These are phyloP conservation scores for Brachionichthys hirsutus DNA, from an alignment of 2,113 vertebrate genomes.

Conservation along the genomic window DNA sequence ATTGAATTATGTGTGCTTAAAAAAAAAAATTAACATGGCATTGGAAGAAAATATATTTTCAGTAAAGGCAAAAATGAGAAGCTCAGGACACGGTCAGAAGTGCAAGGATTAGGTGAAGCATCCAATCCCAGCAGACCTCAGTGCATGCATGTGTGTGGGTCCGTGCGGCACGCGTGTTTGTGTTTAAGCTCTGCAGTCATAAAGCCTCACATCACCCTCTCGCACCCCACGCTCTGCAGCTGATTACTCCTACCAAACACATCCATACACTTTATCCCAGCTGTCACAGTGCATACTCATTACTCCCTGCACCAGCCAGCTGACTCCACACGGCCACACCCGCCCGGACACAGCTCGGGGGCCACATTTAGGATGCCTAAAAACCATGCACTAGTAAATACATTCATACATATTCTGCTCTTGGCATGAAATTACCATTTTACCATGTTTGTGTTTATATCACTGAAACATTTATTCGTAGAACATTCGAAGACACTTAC, in stretches of 20 bases:
- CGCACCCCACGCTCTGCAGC: slow-evolving; percentile 76
- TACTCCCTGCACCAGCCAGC: slow-evolving; percentile 73
- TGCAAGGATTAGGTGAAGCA: slow-evolving; percentile 70
- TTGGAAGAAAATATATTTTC: slow-evolving; percentile 9
- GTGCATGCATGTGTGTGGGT: slow-evolving; percentile 28
- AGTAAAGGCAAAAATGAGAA: slow-evolving; percentile 30
- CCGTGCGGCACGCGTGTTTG: slow-evolving; percentile 33
- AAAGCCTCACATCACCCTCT: slow-evolving; percentile 78
- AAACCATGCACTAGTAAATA: slow-evolving; percentile 48
- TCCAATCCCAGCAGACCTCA: slow-evolving; percentile 65
- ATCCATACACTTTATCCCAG: slow-evolving; percentile 80
- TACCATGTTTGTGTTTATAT: not conserved
- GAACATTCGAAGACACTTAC: too few species aligned
- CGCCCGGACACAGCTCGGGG: slow-evolving; percentile 59
- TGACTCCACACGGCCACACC: slow-evolving; percentile 73
- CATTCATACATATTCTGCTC: slow-evolving; percentile 21
- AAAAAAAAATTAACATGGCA: not conserved
- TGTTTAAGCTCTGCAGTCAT: slow-evolving; percentile 69
- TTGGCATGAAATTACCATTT: slow-evolving; percentile 3
- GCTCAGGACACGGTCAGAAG: slow-evolving; percentile 55
- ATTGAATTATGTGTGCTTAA: too few species aligned
- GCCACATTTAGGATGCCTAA: slow-evolving; percentile 41
- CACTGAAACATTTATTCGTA: too few species aligned
- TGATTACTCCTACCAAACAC: slow-evolving; percentile 81
- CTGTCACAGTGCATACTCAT: slow-evolving; percentile 80